phyloP scores from a whole-genome alignment of 2,797 vertebrate genomes.

The Cirrhinus molitorella region DNA sequence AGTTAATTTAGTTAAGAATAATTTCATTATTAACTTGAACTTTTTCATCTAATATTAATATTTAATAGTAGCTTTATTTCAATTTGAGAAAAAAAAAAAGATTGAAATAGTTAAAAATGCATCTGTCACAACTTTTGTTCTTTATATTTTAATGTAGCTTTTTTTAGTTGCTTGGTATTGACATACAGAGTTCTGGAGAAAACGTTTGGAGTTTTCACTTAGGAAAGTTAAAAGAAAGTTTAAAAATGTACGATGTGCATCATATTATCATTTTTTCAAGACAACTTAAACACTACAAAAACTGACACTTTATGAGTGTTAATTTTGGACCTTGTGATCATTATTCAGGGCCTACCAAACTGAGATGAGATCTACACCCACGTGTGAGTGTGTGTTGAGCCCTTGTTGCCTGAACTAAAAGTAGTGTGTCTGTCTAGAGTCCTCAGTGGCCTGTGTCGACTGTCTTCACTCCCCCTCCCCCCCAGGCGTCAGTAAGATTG shows the following conservation, averaged over 20 bases:
- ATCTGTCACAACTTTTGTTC: too few species aligned
- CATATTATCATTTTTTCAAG: neutral
- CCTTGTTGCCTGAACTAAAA: slow-evolving; percentile 67
- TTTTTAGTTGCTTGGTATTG: neutral
- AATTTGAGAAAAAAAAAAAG: too few species aligned
- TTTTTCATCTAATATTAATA: too few species aligned
- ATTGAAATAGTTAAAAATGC: too few species aligned
- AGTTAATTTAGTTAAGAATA: too few species aligned
- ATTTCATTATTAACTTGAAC: too few species aligned
- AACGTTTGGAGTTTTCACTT: neutral
- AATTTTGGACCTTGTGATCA: neutral
- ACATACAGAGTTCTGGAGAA: neutral
- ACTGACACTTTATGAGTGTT: too few species aligned
- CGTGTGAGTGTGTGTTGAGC: slow-evolving; percentile 36
- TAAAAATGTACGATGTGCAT: neutral
- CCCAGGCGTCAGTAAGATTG: slow-evolving; percentile 96
- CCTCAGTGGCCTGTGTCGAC: slow-evolving; percentile 82
- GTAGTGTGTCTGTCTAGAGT: slow-evolving; percentile 77
- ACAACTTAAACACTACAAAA: neutral
- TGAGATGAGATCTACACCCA: neutral
- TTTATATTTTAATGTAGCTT: too few species aligned
- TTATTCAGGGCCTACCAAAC: neutral
- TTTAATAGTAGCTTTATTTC: too few species aligned
- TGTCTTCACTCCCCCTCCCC: slow-evolving; percentile 82
- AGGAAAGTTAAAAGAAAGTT: neutral